Conservation (phyloP, 2,888 invertebrate genomes). For the Ypsolopha sequella region DNA sequence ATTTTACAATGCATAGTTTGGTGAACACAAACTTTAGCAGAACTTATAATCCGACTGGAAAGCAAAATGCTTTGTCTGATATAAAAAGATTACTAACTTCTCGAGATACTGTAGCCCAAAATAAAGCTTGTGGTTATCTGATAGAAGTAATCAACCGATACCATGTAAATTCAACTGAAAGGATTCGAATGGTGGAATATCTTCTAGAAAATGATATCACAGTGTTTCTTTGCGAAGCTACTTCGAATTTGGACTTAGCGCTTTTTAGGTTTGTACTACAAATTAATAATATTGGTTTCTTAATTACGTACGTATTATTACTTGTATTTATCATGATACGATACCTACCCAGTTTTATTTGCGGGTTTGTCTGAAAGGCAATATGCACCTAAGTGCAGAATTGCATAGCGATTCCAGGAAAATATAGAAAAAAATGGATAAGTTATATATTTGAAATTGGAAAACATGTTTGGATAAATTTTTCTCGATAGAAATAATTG, state of each 20-base stretch:
- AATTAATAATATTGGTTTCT: no score
- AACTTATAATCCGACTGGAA: conserved; percentile 50
- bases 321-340: no score
- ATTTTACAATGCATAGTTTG: conserved; percentile 40
- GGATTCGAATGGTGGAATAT: conserved; percentile 39
- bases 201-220: conserved; percentile 53
- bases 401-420: no score
- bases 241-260: conserved; percentile 49
- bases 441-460: no score
- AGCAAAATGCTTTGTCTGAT: conserved; percentile 49
- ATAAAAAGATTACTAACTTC: conserved; percentile 53
- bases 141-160: conserved; percentile 46
- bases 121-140: conserved; percentile 51
- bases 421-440: no score
- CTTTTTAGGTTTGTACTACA: conserved; percentile 35
- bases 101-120: conserved; percentile 46
- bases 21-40: conserved; percentile 45
- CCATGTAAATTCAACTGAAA: conserved; percentile 34
- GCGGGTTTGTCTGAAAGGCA: no score
- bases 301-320: no score
- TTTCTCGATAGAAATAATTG: no score
- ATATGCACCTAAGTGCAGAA: no score
- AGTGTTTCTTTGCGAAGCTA: conserved; percentile 57
- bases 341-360: no score
- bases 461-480: no score